Base-by-base conservation (phyloP, 2,113 vertebrate species). In the Clinocottus analis region DNA sequence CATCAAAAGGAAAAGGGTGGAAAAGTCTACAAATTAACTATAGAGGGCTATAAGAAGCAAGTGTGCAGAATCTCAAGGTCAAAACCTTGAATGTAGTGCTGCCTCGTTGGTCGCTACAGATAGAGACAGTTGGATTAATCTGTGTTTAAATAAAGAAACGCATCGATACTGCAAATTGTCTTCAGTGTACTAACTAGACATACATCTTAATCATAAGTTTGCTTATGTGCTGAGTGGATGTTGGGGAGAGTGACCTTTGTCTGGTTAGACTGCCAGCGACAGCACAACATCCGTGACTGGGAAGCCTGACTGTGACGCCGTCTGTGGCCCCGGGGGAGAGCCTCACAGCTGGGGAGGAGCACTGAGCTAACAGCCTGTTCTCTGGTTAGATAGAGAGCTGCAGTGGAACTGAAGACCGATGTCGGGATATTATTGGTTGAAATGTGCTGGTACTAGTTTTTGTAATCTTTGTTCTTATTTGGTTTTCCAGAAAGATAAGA, bases 231-330 rank as follows among this genome's bases (percentile, higher is more conserved):
- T 67, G 75, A 83, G 47, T 61, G 16, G 47, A 83, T 75, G 64
- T 17, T 33, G 47, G 65, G 66, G 67, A 64, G 41, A 89, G 77
- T 79, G 83, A 90, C 82, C 83, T 87, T 81, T 72, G 74, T 49
- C 73, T 79, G 25, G 58, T 86, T 83, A 69, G 78, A 76, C 73
- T 80, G 59, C 41, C 23, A 64, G 75, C 65, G 21, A 66, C 41
- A 51, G 84, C 65, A 78, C 73, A 77, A 79, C 59, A 80, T 78
- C 82, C 63, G 29, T 89, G 90, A 87, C 72, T 31, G 1, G 73
- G 77, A 64, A 80, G 67, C 72, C 59, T 62, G 80, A 72, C 80
- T 79, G 53, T 27, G 53, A 56, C 23, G 72, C 62, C 66, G 76
- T 63, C 64, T 71, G 59, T 7, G 41, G 41, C 75, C 85, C 72